Evolutionary conservation across 2,113 vertebrate species (phyloP).

Genomic region (Lathamus discolor): DNA sequence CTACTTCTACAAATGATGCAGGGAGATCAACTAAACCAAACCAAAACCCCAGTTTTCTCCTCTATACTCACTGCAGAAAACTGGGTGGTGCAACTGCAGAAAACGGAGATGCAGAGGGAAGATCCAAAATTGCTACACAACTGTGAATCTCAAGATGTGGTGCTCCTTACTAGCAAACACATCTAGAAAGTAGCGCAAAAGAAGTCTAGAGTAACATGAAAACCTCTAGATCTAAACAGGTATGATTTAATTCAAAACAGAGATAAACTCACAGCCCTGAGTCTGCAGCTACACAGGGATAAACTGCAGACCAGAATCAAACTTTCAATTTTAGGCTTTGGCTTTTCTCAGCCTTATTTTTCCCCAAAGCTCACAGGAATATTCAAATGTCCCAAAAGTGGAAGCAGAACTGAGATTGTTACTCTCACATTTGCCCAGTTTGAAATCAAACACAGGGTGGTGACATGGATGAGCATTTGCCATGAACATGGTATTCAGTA

Average conservation of each 20-base stretch:
- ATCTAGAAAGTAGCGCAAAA: not conserved
- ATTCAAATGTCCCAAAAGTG: not conserved
- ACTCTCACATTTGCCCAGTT: not conserved
- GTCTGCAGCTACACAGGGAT: not conserved
- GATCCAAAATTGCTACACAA: not conserved
- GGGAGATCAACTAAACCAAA: not conserved
- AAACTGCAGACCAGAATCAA: not conserved
- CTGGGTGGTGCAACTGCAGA: not conserved
- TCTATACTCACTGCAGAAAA: not conserved
- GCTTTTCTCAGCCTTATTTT: not conserved
- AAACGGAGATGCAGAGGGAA: not conserved
- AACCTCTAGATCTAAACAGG: not conserved
- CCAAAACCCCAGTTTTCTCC: not conserved
- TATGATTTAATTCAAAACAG: not conserved
- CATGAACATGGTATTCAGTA: not conserved
- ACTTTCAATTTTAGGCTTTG: not conserved
- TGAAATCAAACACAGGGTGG: not conserved
- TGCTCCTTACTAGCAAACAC: not conserved
- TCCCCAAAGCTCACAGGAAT: not conserved
- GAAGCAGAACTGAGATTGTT: not conserved
- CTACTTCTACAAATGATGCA: not conserved
- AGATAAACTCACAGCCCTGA: not conserved
- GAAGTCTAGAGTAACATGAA: not conserved
- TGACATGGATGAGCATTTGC: not conserved
- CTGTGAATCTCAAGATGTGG: not conserved